Percentiles rank a stretch among this genome's conserved stretches.
phyloP scores from a whole-genome alignment of 2,113 vertebrate genomes.

The Odontophorus gujanensis region DNA sequence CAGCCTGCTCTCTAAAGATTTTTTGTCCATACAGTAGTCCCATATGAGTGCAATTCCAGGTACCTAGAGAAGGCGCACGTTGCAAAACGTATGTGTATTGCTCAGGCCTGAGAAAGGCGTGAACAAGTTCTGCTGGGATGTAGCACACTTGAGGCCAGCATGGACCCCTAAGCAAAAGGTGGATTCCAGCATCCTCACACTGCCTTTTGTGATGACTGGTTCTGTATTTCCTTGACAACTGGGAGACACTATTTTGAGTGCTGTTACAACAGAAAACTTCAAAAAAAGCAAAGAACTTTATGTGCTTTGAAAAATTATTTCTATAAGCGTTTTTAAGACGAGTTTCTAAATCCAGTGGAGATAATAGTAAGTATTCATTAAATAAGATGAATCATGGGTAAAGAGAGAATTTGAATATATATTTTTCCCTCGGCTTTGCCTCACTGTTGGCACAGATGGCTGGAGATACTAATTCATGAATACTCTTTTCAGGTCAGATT shows the following conservation, averaged over 20 bases:
- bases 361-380: not conserved
- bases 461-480: not conserved
- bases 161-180: not conserved
- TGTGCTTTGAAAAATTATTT: constrained; percentile 12
- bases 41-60: fast-evolving
- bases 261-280: not conserved
- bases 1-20: not conserved
- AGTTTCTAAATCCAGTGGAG: not conserved
- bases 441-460: not conserved
- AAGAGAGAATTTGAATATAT: not conserved
- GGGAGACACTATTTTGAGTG: not conserved
- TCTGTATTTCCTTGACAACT: not conserved
- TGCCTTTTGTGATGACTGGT: not conserved
- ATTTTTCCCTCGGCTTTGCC: not conserved
- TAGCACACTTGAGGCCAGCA: not conserved
- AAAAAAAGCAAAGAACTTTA: not conserved
- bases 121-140: fast-evolving
- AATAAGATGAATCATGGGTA: not conserved
- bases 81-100: fast-evolving
- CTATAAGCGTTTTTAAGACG: not conserved
- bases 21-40: not conserved
- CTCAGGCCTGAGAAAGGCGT: not conserved
- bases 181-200: not conserved
- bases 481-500: not conserved
- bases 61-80: not conserved